Evolutionary conservation across 2,888 invertebrate species (phyloP), one percentile per base, ranked within the genome.

Genomic region (Diadegma fenestrale): DNA sequence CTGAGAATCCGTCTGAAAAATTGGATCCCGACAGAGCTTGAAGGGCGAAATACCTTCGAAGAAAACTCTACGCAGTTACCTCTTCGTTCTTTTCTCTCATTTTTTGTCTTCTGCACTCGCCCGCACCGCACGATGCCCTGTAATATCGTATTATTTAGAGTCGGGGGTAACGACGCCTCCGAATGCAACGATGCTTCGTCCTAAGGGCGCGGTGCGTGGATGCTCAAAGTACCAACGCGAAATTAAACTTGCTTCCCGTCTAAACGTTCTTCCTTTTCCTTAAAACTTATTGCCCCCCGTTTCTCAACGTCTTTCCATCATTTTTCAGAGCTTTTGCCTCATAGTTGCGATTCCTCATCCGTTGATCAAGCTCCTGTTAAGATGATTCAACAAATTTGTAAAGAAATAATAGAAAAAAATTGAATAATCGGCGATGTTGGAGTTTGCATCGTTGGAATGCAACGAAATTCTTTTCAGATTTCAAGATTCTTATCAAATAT

Each of bases 101-200:
- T 64, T 19, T 26, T 41, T 30, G 51, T 79, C n/a, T 26, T 14
- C 12, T 41, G 30, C 30, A 58, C 68, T 76, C 64, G 22, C 51
- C 58, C 61, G 43, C 33, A 58, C 71, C 41, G 33, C 33, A 33
- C 5, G 82, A 75, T 87, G 86, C 90, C 87, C 89, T 91, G 91
- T 92, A 93, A 93, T 93, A 93, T 93, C 92, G 90, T 90, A 91
- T 93, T 93, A 93, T 93, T 93, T 92, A 93, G 91, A 90, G 91
- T 91, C 90, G 82, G 83, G 89, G 90, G 90, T 91, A 91, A 58
- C 92, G 90, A 90, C 90, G 90, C 89, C 89, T 89, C 92, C 91
- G 92, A 92, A 92, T 90, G 89, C 87, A 64, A 84, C 30, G 82
- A 81, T 88, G 78, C 88, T 69, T 68, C 77, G 61, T 66, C 82